Evolutionary conservation across 1,140 invertebrate genomes (phyloP).

Genomic region (Drosophila subpulchrella): DNA sequence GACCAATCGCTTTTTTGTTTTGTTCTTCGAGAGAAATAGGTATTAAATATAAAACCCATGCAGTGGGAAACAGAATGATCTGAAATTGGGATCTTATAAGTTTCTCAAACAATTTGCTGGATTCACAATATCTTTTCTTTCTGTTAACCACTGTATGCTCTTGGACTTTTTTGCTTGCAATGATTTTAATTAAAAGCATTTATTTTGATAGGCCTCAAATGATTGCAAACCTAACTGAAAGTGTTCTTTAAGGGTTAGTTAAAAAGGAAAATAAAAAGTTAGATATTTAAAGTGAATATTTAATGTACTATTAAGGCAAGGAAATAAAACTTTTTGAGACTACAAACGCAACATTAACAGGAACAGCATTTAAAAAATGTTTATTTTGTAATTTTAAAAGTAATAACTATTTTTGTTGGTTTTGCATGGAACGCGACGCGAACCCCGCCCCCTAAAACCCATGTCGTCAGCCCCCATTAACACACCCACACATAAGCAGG

Average conservation of each 20-base stretch:
- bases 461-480: constrained; percentile 18
- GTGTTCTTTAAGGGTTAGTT: constrained; percentile 48
- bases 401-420: constrained; percentile 51
- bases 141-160: constrained; percentile 15
- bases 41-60: constrained; percentile 7
- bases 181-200: constrained; percentile 51
- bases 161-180: constrained; percentile 29
- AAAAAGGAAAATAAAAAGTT: constrained; percentile 14
- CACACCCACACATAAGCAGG: constrained; percentile 41
- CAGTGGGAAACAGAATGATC: constrained; percentile 6
- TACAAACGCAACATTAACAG: constrained; percentile 82
- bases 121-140: not conserved
- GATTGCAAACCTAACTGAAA: constrained; percentile 41
- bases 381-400: constrained; percentile 72
- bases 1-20: constrained; percentile 26
- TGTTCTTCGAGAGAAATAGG: constrained; percentile 18
- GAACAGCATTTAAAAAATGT: constrained; percentile 82
- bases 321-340: constrained; percentile 77
- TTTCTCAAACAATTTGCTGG: not conserved
- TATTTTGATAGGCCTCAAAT: constrained; percentile 53
- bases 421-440: constrained; percentile 42
- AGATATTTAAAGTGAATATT: constrained; percentile 29
- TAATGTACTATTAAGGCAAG: constrained; percentile 36
- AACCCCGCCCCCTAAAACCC: constrained; percentile 6
- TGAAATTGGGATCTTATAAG: not conserved